Evolutionary conservation across 2,113 vertebrate species (phyloP), one percentile per base, ranked within the genome.

Genomic region (Proteles cristata): DNA sequence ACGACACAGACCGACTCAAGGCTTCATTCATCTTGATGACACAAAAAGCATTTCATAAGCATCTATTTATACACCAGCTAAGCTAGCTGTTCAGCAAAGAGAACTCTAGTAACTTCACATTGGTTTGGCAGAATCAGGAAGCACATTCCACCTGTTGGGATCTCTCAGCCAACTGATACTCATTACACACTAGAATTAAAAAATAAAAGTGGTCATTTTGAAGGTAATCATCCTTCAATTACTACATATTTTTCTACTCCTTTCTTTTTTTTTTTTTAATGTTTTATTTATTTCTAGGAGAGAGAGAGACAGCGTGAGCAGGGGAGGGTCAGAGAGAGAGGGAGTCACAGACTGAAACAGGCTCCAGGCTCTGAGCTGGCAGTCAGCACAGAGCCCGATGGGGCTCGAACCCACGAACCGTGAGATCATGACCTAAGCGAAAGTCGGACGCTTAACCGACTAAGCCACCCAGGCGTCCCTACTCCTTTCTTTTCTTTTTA

Each of bases 41-140:
- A 63, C 79, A 91, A 88, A 92, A 87, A 66, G 31, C 3, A 48
- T 93, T 92, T 94, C 55, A 15, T 26, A 66, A 96, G 63, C 2
- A 2, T 35, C 53, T 74, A 7, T 69, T 89, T 58, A 71, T 58
- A 84, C 1, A 71, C n/a, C 90, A 68, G 48, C 66, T 48, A 63
- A 58, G 66, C 89, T 11, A 65, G 86, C 65, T 39, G 55, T 66
- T 53, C 79, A 12, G 68, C 86, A 31, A 33, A 48, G 80, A 33
- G 48, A 69, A 48, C 16, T 2, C n/a, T 68, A 53, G 88, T 16
- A 53, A 50, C 39, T 88, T 68, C 74, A n/a, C 2, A 33, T 25
- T 82, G 1, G 1, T 31, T 58, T 93, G 71, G 86, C 73, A 88
- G 71, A 68, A 26, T 23, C 63, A 10, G 53, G 39, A 45, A 80